Conservation (phyloP, 2,797 vertebrate genomes). For the Pangasius mekongensis region DNA sequence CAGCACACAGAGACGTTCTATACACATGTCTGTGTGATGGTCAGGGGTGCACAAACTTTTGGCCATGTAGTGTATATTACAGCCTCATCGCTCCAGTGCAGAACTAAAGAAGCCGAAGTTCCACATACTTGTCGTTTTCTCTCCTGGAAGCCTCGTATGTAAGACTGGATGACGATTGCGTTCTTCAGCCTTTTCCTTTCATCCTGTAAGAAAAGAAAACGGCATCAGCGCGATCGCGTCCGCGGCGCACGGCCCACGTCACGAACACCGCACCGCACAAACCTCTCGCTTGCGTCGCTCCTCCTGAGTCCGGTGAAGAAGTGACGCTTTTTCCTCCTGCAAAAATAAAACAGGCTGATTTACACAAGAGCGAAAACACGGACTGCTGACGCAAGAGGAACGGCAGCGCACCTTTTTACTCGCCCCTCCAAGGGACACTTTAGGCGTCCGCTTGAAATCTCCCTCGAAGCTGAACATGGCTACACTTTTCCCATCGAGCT, state of each 20-base stretch:
- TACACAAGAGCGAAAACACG: no score
- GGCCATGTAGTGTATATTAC: no score
- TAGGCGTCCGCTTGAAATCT: slow-evolving; percentile 97
- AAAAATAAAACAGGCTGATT: slow-evolving; percentile 11
- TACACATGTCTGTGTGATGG: no score
- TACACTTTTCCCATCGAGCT: slow-evolving; percentile 84
- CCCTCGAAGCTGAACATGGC: slow-evolving; percentile 99
- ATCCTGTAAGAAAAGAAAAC: slow-evolving; percentile 77
- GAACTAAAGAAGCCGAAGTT: no score
- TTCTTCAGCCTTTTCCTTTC: slow-evolving; percentile 95
- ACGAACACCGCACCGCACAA: background rate
- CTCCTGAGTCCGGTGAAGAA: slow-evolving; percentile 96
- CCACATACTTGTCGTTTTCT: slow-evolving; percentile 88
- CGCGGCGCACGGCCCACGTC: fast-evolving
- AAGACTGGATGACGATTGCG: slow-evolving; percentile 96
- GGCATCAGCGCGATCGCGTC: background rate
- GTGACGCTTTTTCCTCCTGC: slow-evolving; percentile 96
- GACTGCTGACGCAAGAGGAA: background rate
- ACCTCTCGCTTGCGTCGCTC: slow-evolving; percentile 97
- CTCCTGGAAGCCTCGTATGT: slow-evolving; percentile 91
- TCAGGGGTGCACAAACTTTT: no score
- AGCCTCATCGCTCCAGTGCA: no score
- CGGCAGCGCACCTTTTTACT: slow-evolving; percentile 86
- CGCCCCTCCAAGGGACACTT: slow-evolving; percentile 96
- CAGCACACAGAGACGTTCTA: no score